phyloP scores from a whole-genome alignment of 1,140 invertebrate species.

The Papilio dardanus region DNA sequence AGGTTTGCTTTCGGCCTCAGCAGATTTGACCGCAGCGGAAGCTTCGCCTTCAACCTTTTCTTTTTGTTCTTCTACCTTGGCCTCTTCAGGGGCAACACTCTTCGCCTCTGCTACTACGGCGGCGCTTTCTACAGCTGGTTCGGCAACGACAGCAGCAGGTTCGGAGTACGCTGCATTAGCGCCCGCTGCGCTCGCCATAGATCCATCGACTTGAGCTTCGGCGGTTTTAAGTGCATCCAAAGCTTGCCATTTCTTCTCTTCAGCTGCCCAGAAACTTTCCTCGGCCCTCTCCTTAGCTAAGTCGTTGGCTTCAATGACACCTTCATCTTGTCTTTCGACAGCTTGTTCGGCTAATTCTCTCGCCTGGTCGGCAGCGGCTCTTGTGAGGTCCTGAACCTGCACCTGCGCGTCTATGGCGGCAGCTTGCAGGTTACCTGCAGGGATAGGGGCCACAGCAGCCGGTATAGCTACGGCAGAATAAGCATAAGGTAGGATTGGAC shows the following conservation, averaged over 20 bases:
- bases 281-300: slow-evolving; percentile 52
- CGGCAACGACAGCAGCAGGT: slow-evolving; percentile 51
- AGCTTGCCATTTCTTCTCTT: slow-evolving; percentile 64
- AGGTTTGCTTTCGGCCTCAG: slow-evolving; percentile 29
- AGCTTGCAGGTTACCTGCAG: slow-evolving; percentile 64
- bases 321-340: slow-evolving; percentile 56
- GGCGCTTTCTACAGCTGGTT: background rate
- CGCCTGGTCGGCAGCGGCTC: slow-evolving; percentile 54
- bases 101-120: slow-evolving; percentile 38
- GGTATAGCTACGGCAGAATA: slow-evolving; percentile 42
- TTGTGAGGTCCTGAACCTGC: slow-evolving; percentile 52
- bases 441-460: slow-evolving; percentile 51
- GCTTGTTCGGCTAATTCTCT: slow-evolving; percentile 54
- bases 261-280: slow-evolving; percentile 53
- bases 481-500: slow-evolving; percentile 29
- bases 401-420: slow-evolving; percentile 69
- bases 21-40: slow-evolving; percentile 37
- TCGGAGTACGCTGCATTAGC: slow-evolving; percentile 56
- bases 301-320: slow-evolving; percentile 51
- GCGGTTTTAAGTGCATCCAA: slow-evolving; percentile 55
- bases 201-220: slow-evolving; percentile 57
- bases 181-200: slow-evolving; percentile 44
- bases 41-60: slow-evolving; percentile 39
- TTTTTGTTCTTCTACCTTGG: slow-evolving; percentile 26
- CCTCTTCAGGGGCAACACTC: slow-evolving; percentile 24